Conservation (phyloP, 1,140 invertebrate species). For the Temnothorax curvispinosus region DNA sequence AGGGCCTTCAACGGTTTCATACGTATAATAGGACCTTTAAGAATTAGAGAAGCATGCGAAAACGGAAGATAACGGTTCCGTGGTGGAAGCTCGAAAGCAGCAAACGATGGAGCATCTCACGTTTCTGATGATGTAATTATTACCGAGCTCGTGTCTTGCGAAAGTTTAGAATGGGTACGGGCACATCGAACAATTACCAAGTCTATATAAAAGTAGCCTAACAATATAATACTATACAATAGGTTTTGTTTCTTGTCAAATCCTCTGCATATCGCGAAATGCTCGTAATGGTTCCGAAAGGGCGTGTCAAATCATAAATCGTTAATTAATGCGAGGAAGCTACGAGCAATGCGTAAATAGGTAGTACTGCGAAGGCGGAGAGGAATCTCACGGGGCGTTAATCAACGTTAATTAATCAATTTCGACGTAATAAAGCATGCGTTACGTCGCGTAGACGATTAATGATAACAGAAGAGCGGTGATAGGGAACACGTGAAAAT, state of each 20-base stretch:
- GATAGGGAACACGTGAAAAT: neutral
- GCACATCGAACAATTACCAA: constrained; percentile 61
- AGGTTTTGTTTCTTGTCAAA: constrained; percentile 41
- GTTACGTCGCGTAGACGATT: constrained; percentile 18
- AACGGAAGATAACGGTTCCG: constrained; percentile 1
- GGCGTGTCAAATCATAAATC: constrained; percentile 38
- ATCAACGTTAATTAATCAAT: constrained; percentile 36
- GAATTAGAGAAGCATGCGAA: constrained; percentile 23
- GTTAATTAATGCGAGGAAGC: constrained; percentile 17
- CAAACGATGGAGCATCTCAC: constrained; percentile 35
- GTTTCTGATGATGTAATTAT: constrained; percentile 36
- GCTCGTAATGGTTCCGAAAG: constrained; percentile 13
- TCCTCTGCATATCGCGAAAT: constrained; percentile 54
- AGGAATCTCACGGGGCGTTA: constrained; percentile 25
- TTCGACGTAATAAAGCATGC: constrained; percentile 17
- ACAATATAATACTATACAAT: constrained; percentile 56
- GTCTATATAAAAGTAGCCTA: constrained; percentile 51
- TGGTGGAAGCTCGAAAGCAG: constrained; percentile 30
- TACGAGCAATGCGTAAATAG: constrained; percentile 14
- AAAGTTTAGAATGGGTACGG: constrained; percentile 57
- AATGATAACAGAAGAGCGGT: constrained; percentile 25
- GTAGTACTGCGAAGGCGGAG: constrained; percentile 17
- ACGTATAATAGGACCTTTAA: neutral
- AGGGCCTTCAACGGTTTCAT: neutral
- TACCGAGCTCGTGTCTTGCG: constrained; percentile 25